These are phyloP conservation scores for Notarius lentiginosus DNA, from an alignment of 2,113 vertebrate genomes.

Conservation along the genomic window DNA sequence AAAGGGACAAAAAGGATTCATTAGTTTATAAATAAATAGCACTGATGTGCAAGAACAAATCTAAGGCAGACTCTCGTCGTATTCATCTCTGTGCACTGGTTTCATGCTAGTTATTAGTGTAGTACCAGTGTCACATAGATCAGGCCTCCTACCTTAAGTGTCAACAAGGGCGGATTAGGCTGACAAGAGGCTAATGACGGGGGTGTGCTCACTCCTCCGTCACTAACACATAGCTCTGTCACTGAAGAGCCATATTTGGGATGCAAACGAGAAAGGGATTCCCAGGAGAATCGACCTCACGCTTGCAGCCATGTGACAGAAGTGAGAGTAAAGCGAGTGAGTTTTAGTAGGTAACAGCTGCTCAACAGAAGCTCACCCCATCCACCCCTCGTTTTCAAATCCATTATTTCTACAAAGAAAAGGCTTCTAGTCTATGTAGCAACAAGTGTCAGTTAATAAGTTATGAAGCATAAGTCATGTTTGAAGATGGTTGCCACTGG, in stretches of 20 bases:
- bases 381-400: background rate
- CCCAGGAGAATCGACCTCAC: slow-evolving; percentile 10
- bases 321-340: background rate
- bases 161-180: slow-evolving; percentile 14
- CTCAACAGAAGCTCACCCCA: slow-evolving; percentile 3
- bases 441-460: slow-evolving; percentile 15
- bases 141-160: background rate
- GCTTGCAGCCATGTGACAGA: slow-evolving; percentile 19
- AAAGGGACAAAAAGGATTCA: slow-evolving; percentile 36
- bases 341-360: slow-evolving; percentile 34
- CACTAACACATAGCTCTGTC: slow-evolving; percentile 3
- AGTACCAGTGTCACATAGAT: background rate
- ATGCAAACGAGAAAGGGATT: slow-evolving; percentile 12
- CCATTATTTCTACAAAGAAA: slow-evolving; percentile 34
- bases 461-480: slow-evolving; percentile 25
- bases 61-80: background rate
- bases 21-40: slow-evolving; percentile 42
- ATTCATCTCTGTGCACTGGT: slow-evolving; percentile 19
- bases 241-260: no score
- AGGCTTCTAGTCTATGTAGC: slow-evolving; percentile 10
- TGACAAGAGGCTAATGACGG: slow-evolving; percentile 33
- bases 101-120: slow-evolving; percentile 25
- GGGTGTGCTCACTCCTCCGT: background rate
- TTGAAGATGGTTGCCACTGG: slow-evolving; percentile 14
- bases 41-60: background rate